A percentile compares a stretch with the other conserved stretches of the same genome.
These are phyloP conservation scores for Microtus richardsoni DNA, from an alignment of 2,113 vertebrate species.

Conservation along the genomic window DNA sequence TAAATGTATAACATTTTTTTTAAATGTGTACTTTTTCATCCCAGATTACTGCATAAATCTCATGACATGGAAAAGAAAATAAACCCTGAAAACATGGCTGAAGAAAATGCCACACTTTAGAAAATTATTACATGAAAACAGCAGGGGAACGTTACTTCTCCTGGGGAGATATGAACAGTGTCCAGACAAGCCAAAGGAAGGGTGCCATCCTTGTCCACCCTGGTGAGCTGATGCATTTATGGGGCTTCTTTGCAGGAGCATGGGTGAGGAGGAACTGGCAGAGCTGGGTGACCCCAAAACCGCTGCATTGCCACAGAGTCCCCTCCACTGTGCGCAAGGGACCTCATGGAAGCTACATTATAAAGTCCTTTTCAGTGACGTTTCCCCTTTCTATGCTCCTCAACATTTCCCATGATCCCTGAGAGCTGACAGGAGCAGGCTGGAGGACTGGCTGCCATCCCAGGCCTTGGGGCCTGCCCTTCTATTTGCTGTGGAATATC, in stretches of 20 bases:
- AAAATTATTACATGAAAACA: neutral
- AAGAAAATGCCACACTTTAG: constrained; percentile 37
- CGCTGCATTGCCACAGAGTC: neutral
- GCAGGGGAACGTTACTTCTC: neutral
- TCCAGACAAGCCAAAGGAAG: neutral
- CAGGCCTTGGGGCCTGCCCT: neutral
- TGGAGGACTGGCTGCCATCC: neutral
- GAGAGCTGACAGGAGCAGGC: neutral
- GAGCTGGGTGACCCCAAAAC: neutral
- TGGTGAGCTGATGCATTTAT: neutral
- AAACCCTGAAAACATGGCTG: neutral
- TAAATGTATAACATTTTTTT: neutral
- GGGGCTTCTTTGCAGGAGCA: neutral
- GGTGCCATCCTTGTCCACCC: neutral
- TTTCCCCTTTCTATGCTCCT: neutral
- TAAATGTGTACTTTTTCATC: neutral
- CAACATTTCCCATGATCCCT: neutral
- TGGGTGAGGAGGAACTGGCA: neutral
- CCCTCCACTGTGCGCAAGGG: accelerated
- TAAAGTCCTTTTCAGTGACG: too few species aligned
- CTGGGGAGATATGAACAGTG: neutral
- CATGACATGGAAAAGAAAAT: constrained; percentile 45
- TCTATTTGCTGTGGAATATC: neutral
- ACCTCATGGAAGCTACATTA: neutral
- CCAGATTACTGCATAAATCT: constrained; percentile 3